Evolutionary conservation across 2,888 invertebrate species (phyloP).

Genomic region (Andrena chrysosceles): DNA sequence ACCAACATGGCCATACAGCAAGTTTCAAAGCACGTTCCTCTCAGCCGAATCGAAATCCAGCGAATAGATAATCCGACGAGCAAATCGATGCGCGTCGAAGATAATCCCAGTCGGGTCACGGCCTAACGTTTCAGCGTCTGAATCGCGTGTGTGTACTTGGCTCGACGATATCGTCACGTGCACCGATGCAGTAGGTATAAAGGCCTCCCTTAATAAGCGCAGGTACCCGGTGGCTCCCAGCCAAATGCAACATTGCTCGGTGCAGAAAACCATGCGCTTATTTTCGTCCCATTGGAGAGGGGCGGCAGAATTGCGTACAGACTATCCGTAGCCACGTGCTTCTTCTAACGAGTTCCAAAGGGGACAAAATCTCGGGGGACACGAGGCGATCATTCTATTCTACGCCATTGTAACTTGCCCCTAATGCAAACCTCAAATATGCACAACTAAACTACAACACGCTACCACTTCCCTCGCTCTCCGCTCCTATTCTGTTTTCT

Average conservation of each 20-base stretch:
- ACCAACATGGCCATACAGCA: background rate
- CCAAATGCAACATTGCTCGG: constrained; percentile 65
- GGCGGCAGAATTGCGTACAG: constrained; percentile 37
- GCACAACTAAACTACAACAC: background rate
- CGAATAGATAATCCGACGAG: constrained; percentile 11
- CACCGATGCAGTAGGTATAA: constrained; percentile 56
- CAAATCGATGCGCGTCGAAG: constrained; percentile 41
- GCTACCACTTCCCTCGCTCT: background rate
- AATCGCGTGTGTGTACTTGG: constrained; percentile 61
- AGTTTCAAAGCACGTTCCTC: background rate
- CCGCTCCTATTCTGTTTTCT: no score
- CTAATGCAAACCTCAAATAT: background rate
- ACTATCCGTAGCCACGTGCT: constrained; percentile 42
- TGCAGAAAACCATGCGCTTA: constrained; percentile 55
- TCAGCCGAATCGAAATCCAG: background rate
- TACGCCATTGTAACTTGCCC: background rate
- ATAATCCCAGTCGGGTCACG: constrained; percentile 59
- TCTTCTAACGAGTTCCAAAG: constrained; percentile 17
- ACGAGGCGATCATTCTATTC: background rate
- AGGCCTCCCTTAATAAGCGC: constrained; percentile 72
- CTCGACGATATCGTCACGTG: constrained; percentile 64
- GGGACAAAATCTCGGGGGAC: background rate
- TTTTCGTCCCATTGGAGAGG: constrained; percentile 55
- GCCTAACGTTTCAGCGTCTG: constrained; percentile 49
- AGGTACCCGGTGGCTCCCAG: constrained; percentile 70